These are phyloP conservation scores for Melikaiella ostensackeni DNA, from an alignment of 2,888 invertebrate species.

Conservation along the genomic window DNA sequence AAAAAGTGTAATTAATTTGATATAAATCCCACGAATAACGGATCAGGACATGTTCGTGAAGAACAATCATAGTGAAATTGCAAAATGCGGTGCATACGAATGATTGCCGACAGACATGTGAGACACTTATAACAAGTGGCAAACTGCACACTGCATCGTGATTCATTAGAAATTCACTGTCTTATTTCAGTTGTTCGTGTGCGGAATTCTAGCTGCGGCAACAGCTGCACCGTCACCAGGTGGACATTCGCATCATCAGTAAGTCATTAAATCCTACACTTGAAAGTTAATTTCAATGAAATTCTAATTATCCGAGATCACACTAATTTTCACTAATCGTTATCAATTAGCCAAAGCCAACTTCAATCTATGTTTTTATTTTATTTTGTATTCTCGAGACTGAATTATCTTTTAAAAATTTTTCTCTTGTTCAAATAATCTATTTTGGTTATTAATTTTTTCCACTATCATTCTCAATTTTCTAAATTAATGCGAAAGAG, in stretches of 20 bases:
- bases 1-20: background rate
- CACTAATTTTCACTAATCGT: background rate
- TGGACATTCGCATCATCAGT: slow-evolving; percentile 56
- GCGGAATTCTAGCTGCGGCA: slow-evolving; percentile 67
- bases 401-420: background rate
- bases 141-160: slow-evolving; percentile 38
- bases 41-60: background rate
- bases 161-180: slow-evolving; percentile 47
- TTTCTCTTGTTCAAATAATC: too few species aligned
- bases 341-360: background rate
- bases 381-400: background rate
- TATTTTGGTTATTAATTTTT: too few species aligned
- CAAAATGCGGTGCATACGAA: slow-evolving; percentile 10
- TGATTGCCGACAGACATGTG: slow-evolving; percentile 2
- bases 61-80: slow-evolving; percentile 16
- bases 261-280: slow-evolving; percentile 25
- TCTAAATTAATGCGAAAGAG: too few species aligned
- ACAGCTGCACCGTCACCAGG: slow-evolving; percentile 69
- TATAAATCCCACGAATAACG: background rate
- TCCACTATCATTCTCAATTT: too few species aligned
- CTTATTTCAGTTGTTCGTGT: slow-evolving; percentile 69
- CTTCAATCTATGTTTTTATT: background rate
- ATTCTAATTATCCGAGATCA: background rate
- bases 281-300: background rate
- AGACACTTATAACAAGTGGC: slow-evolving; percentile 32